A percentile compares a stretch with the other conserved stretches of the same genome.
phyloP scores from a whole-genome alignment of 2,888 invertebrate genomes.

The Eutolmus rufibarbis region DNA sequence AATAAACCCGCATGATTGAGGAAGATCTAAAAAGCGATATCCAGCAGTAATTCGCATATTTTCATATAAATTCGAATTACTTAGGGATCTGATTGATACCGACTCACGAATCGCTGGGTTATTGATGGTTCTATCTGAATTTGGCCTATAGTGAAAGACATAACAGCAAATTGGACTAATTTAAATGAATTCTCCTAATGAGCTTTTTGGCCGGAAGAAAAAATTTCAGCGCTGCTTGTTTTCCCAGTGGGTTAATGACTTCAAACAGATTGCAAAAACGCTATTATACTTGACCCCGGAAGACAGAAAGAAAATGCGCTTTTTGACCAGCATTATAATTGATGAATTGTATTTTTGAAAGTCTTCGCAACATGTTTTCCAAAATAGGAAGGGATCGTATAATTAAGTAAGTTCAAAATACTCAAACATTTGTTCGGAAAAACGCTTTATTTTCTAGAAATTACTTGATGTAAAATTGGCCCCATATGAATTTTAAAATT shows the following conservation, averaged over 20 bases:
- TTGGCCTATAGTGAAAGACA: background rate
- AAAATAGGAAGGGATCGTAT: background rate
- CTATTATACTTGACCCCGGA: background rate
- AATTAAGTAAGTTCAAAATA: too few species aligned
- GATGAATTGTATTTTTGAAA: background rate
- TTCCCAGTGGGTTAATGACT: background rate
- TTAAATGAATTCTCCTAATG: slow-evolving; percentile 25
- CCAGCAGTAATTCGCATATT: background rate
- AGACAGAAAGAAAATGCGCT: background rate
- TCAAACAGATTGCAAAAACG: background rate
- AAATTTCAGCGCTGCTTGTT: background rate
- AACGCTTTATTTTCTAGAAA: too few species aligned
- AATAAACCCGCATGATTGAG: background rate
- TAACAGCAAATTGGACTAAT: slow-evolving; percentile 8
- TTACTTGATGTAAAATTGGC: background rate
- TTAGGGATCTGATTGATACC: background rate
- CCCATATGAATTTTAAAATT: background rate
- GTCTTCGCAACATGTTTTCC: background rate
- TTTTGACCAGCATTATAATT: background rate
- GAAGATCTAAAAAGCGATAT: background rate
- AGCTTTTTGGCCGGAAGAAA: background rate
- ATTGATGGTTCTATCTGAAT: background rate
- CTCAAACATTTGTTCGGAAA: too few species aligned
- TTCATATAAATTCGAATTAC: background rate
- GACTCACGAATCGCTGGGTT: background rate